These are phyloP conservation scores for Pantherophis guttatus DNA, from an alignment of 2,113 vertebrate genomes.

Conservation along the genomic window DNA sequence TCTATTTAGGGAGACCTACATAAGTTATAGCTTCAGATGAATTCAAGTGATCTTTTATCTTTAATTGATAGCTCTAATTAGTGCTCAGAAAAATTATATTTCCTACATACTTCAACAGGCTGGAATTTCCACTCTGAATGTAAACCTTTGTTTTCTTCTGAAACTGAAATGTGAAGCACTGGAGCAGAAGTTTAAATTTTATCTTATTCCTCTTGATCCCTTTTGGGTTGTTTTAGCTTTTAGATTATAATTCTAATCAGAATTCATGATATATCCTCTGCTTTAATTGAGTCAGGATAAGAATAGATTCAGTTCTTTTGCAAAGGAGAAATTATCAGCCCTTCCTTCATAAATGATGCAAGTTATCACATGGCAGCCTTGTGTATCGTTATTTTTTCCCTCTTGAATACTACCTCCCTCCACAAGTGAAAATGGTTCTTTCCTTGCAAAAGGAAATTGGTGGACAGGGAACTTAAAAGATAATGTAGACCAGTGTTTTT, in stretches of 20 bases:
- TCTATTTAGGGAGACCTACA: not conserved
- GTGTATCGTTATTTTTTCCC: not conserved
- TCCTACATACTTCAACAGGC: not conserved
- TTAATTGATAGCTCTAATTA: not conserved
- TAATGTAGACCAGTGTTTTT: not conserved
- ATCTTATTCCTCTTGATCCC: not conserved
- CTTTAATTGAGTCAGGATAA: not conserved
- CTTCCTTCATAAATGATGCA: not conserved
- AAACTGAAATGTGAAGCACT: not conserved
- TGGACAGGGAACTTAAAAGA: not conserved
- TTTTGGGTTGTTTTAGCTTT: not conserved
- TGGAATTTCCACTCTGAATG: not conserved
- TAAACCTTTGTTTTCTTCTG: not conserved
- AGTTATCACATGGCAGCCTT: not conserved
- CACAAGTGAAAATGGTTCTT: not conserved
- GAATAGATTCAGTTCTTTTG: not conserved
- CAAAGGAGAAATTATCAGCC: not conserved
- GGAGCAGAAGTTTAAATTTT: not conserved
- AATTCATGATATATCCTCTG: not conserved
- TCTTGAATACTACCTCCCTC: not conserved
- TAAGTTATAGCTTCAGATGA: not conserved
- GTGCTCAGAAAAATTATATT: not conserved
- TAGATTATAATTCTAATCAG: not conserved
- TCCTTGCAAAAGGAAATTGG: not conserved
- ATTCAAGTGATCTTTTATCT: not conserved